These are phyloP conservation scores for Meandrusa payeni DNA, from an alignment of 2,888 invertebrate species.

Conservation along the genomic window DNA sequence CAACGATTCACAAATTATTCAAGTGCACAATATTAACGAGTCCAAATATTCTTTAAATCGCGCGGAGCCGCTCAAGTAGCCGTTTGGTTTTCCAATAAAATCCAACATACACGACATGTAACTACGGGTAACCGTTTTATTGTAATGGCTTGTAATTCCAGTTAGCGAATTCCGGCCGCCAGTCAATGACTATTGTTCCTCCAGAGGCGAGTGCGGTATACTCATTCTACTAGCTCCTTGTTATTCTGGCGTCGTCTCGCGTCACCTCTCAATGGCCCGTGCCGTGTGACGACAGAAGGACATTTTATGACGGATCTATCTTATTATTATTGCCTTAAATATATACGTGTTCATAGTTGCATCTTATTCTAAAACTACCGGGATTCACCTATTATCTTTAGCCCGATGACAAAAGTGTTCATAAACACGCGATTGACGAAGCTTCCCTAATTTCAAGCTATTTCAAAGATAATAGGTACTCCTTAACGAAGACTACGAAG, in stretches of 20 bases:
- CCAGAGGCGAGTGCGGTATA: slow-evolving; percentile 57
- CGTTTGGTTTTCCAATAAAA: slow-evolving; percentile 37
- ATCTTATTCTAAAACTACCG: too few relatives aligned
- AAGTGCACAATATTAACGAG: slow-evolving; percentile 26
- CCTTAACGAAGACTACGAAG: too few relatives aligned
- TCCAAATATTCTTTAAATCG: slow-evolving; percentile 27
- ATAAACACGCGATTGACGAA: too few relatives aligned
- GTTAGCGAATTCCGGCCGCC: slow-evolving; percentile 55
- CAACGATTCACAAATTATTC: slow-evolving; percentile 19
- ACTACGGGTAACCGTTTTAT: slow-evolving; percentile 64
- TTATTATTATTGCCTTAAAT: too few relatives aligned
- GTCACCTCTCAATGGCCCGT: slow-evolving; percentile 65
- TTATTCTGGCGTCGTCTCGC: slow-evolving; percentile 65
- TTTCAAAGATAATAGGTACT: too few relatives aligned
- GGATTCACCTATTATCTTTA: too few relatives aligned
- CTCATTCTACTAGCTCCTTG: slow-evolving; percentile 60
- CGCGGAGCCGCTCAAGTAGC: slow-evolving; percentile 30
- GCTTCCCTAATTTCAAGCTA: too few relatives aligned
- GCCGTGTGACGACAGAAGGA: slow-evolving; percentile 61
- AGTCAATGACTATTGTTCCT: slow-evolving; percentile 60
- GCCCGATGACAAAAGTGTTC: too few relatives aligned
- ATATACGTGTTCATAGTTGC: too few relatives aligned
- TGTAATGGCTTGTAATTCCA: slow-evolving; percentile 63
- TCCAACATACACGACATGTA: slow-evolving; percentile 38
- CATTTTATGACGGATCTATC: slow-evolving; percentile 57